Evolutionary conservation across 2,797 vertebrate genomes (phyloP), one percentile per base, ranked within the genome.

Genomic region (Ctenopoma multispine): DNA sequence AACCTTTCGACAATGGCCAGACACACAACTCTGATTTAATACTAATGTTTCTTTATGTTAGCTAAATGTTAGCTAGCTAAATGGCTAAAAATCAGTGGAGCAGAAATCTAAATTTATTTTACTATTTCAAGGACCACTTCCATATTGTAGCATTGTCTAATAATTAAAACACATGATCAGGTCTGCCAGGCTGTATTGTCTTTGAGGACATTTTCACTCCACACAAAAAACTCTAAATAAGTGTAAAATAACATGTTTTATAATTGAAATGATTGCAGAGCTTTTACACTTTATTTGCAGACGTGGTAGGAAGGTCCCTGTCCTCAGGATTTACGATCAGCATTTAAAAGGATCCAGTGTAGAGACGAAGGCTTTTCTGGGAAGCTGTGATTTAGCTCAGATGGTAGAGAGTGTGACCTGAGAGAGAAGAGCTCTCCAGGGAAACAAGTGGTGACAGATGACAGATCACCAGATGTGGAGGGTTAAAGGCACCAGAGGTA

Each of bases 361-460:
- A 5, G 72, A 80, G 69, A 63, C 60, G 68, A 65, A 44, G 31
- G 53, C 53, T 60, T 81, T 89, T 89, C 86, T 84, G 72, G 87
- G 87, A 88, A 89, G 73, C 66, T 68, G 63, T 82, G 76, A 90
- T 89, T 71, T 77, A 80, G 81, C 85, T 88, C 90, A 93, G 87
- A 92, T 92, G 90, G 81, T 79, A 83, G 82, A 72, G 75, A 34
- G 77, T 56, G 68, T 77, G 86, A 87, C 85, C 80, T 65, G 48
- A 69, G 59, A 58, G 41, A 24, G 9, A n/a, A 62, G 21, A 58
- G 55, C 43, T 21, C 81, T 70, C 62, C 57, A 62, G 79, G 77
- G 86, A 65, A 79, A 66, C 58, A 48, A 65, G 41, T 48, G 56
- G 9, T 56, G 43, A 46, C 21, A 58, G 34, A 65, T 85, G 75